Evolutionary conservation across 2,113 vertebrate species (phyloP), one percentile per base, ranked within the genome.

Genomic region (Rutilus rutilus): DNA sequence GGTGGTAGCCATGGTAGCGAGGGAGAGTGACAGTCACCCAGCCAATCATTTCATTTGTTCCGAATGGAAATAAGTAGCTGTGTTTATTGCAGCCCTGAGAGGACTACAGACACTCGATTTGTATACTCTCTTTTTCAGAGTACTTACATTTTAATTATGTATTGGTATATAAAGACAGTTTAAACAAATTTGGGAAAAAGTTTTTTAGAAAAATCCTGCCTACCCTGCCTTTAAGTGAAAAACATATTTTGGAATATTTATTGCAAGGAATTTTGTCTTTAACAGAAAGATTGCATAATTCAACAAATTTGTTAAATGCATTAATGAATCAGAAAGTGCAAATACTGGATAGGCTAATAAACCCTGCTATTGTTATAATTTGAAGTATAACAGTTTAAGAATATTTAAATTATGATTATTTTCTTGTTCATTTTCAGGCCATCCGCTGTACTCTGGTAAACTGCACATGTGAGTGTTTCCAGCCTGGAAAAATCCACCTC

Each of bases 401-500:
- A 69, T 36, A 8, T 36, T 78, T 78, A 11, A 60, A 9, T 78
- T 6, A 78, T 78, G 6, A 50, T 82, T 30, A 54, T 82, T n/a
- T 54, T 30, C n/a, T 62, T 47, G 88, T 87, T 90, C 87, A 90
- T 92, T 94, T 93, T 12, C 91, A 99, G 98, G 97, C 98, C 92
- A 98, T 98, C 93, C 97, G 97, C 92, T 99, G 98, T 94, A 99
- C 98, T 92, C 94, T 98, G 96, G 97, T 99, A 93, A 99, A 98
- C 95, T 98, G 97, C 95, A 98, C 97, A 4, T 99, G 98, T 91
- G 97, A 98, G 94, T 99, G 97, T 96, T 99, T 98, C 94, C 97
- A 99, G 93, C 98, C 97, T 1, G 97, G 98, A 87, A 99, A 99
- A 96, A 99, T 99, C 95, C 97, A 99, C 95, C 95, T 99, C 92